Conservation (phyloP, 1,140 invertebrate species). For the Pachypeltis micranthus region DNA sequence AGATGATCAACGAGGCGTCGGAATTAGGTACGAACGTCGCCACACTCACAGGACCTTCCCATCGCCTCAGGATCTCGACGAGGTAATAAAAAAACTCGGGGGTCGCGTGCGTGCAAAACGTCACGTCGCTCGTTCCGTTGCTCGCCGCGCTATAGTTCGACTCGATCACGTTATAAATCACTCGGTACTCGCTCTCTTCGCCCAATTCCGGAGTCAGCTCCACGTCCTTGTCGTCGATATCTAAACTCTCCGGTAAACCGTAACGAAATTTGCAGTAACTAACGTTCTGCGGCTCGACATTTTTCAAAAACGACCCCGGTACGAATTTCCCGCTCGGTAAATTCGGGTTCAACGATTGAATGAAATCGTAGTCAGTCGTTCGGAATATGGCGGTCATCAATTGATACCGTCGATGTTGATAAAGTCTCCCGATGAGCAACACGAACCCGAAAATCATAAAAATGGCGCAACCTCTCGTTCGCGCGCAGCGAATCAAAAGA, state of each 20-base stretch:
- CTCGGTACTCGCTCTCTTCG: constrained; percentile 42
- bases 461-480: constrained; percentile 17
- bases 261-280: constrained; percentile 52
- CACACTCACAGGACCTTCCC: constrained; percentile 63
- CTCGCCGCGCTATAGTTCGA: constrained; percentile 33
- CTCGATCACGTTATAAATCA: constrained; percentile 51
- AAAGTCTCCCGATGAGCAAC: constrained; percentile 15
- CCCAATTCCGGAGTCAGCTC: constrained; percentile 43
- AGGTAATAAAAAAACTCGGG: constrained; percentile 59
- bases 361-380: constrained; percentile 10
- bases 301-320: constrained; percentile 26
- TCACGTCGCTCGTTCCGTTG: constrained; percentile 36
- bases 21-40: constrained; percentile 55
- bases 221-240: constrained; percentile 38
- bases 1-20: constrained; percentile 48
- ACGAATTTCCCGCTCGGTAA: constrained; percentile 15
- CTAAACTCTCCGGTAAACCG: constrained; percentile 42
- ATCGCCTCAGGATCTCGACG: constrained; percentile 50
- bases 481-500: constrained; percentile 17
- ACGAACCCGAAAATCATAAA: constrained; percentile 17
- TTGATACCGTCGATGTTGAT: constrained; percentile 9
- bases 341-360: constrained; percentile 14
- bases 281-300: constrained; percentile 37
- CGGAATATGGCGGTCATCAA: constrained; percentile 14
- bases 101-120: constrained; percentile 60